phyloP scores from a whole-genome alignment of 1,140 invertebrate genomes.

The Thaumetopoea pityocampa region DNA sequence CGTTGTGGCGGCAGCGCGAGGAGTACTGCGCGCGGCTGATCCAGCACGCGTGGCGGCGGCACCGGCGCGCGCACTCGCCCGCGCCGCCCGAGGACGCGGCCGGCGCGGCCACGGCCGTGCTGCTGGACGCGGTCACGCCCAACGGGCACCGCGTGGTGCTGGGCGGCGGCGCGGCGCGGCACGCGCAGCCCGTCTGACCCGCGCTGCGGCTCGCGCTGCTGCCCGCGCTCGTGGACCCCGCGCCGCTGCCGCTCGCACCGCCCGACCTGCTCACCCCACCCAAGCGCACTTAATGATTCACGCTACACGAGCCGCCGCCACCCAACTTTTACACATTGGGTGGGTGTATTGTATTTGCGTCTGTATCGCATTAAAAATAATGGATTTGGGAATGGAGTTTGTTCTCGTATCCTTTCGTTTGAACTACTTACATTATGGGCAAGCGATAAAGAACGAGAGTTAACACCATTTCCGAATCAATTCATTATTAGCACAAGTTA shows the following conservation, averaged over 20 bases:
- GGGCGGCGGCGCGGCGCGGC: slow-evolving; percentile 82
- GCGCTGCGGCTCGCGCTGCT: slow-evolving; percentile 55
- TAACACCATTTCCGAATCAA: too few species aligned
- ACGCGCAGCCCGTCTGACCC: slow-evolving; percentile 54
- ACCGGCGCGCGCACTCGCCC: slow-evolving; percentile 84
- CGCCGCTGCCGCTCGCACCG: slow-evolving; percentile 59
- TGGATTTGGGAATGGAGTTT: slow-evolving; percentile 66
- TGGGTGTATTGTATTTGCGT: slow-evolving; percentile 64
- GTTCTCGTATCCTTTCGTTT: slow-evolving; percentile 42
- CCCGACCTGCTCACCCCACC: slow-evolving; percentile 68
- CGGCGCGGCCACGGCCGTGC: slow-evolving; percentile 83
- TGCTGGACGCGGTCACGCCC: slow-evolving; percentile 88
- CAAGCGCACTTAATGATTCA: slow-evolving; percentile 69
- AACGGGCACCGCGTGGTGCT: slow-evolving; percentile 93
- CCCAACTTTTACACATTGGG: too few species aligned
- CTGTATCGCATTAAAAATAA: slow-evolving; percentile 63
- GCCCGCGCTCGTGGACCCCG: slow-evolving; percentile 47
- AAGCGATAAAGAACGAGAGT: too few species aligned
- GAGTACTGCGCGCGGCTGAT: slow-evolving; percentile 97
- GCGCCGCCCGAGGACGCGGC: too few species aligned
- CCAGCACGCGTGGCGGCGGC: slow-evolving; percentile 94
- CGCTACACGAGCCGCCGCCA: slow-evolving; percentile 62
- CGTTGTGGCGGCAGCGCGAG: slow-evolving; percentile 95
- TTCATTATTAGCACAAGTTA: slow-evolving; percentile 74
- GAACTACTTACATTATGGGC: too few species aligned